Base-by-base conservation (phyloP, 23 tunicate species). In the Diplosoma virens region DNA sequence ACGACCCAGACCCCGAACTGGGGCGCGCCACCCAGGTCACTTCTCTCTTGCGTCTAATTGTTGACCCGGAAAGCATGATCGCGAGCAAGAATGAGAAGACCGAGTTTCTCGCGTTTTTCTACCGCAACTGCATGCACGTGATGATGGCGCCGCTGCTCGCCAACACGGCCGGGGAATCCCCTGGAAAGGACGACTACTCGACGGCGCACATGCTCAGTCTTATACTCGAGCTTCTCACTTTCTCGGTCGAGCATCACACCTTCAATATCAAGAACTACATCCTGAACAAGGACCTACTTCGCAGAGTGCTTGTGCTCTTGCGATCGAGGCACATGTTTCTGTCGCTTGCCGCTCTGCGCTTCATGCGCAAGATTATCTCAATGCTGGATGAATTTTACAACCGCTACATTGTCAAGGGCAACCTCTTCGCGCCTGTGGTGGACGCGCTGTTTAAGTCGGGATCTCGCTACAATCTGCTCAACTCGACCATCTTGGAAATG, bases 1-100 rank as follows among this genome's bases (percentile, higher is more conserved):
- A 82, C 45, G 98, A 93, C 65, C 98, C 98, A 0, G 98, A 93
- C 46, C 94, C 94, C 0, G 98, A 93, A 61, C 60, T 87, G 30
- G 84, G 94, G 25, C 82, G 89, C 23, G 94, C 98, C 25, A 86
- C 90, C 80, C 94, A 93, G 60, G 67, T 93, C 25, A 82, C 79
- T 32, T 75, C 86, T 3, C 55, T 87, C 59, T 56, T 93, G 30
- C 66, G 94, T 71, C 82, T 87, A 3, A 67, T 93, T 0, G 73
- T 93, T 3, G 98, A 93, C 50, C 98, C 98, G 0, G 98, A 93
- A 33, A 93, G 91, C 79, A 93, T 93, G 98, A 78, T 93, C 80
- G 89, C 89, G 24, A 93, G 82, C 82, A 87, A 82, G 63, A 93
- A 82, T 58, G 98, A 93, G 47, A 93, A 93, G 37, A 76, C 94